phyloP scores from a whole-genome alignment of 2,113 vertebrate species.

The Dromiciops gliroides region DNA sequence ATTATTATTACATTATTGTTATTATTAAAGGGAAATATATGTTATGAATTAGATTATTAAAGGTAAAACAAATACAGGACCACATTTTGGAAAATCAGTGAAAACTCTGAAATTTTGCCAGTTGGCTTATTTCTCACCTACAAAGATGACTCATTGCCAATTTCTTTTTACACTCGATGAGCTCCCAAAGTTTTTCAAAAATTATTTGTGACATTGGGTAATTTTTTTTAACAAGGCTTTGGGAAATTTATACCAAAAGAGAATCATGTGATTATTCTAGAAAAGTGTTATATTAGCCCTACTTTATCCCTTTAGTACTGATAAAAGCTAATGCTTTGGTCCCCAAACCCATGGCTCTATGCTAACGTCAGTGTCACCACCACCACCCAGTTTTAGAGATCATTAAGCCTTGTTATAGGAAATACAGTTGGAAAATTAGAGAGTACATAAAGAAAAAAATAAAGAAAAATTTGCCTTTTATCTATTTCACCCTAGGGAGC shows the following conservation, averaged over 20 bases:
- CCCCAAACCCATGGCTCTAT: slow-evolving; percentile 36
- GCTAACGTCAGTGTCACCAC: neutral
- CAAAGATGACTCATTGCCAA: slow-evolving; percentile 29
- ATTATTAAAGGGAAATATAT: neutral
- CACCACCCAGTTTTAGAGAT: slow-evolving; percentile 6
- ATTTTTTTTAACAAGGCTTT: slow-evolving; percentile 38
- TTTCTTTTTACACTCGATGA: slow-evolving; percentile 50
- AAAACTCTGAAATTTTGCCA: slow-evolving; percentile 42
- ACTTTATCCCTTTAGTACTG: neutral
- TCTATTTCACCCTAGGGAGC: slow-evolving; percentile 48
- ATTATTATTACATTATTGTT: neutral
- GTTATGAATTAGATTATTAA: neutral
- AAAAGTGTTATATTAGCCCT: slow-evolving; percentile 43
- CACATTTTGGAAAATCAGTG: slow-evolving; percentile 35
- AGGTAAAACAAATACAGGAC: slow-evolving; percentile 7
- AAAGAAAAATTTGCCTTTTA: slow-evolving; percentile 42
- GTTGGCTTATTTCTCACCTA: neutral
- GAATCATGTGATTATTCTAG: slow-evolving; percentile 52
- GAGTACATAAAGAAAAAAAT: slow-evolving; percentile 43
- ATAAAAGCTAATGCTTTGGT: slow-evolving; percentile 28
- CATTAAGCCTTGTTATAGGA: slow-evolving; percentile 56
- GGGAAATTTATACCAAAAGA: slow-evolving; percentile 38
- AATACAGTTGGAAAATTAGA: slow-evolving; percentile 57
- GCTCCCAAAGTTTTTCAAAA: slow-evolving; percentile 56
- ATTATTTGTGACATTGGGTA: neutral